Base-by-base conservation (phyloP, 2,888 invertebrate genomes). In the Epinotia ramella region DNA sequence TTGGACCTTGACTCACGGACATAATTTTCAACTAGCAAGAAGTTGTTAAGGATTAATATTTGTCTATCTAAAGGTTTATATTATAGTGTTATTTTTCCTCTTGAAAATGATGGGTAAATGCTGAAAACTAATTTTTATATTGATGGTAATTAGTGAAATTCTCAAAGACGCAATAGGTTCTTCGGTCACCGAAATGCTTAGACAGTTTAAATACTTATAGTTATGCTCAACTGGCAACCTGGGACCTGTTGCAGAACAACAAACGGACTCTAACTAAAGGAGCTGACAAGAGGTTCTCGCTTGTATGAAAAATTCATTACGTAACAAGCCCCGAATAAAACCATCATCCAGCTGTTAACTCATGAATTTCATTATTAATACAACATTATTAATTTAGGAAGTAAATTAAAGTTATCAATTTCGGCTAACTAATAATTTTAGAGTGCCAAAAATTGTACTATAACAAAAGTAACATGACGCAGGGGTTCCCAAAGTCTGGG, bases 1-100 rank as follows among this genome's bases (percentile, higher is more conserved):
- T 71, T 75, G 65, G 75, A 71, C 70, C 65, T 74, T 24, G 64
- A 65, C 18, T 60, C 13, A 5, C 16, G 4, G 18, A 60, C 33
- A 49, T 40, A 18, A 40, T 53, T 64, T 70, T 44, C 40, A 73
- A 60, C 20, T 53, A 24, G 49, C 20, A 44, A 60, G 9, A 53
- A 44, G 40, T 28, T 28, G n/a, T 9, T 28, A 53, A 53, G 53
- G 28, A 46, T 57, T 56, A 67, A 63, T 20, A 59, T 62, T 70
- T 62, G 16, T 62, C 62, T 73, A 68, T 40, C 62, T 68, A 66
- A 33, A 56, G 40, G n/a, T 59, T 62, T 67, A 56, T 46, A 59
- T n/a, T 46, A 53, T 60, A 6, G 40, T 20, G 33, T 62, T 13
- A n/a, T n/a, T 18, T 60, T 63, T 40, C 3, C 62, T 67, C 13